phyloP scores from a whole-genome alignment of 2,113 vertebrate genomes.

The Pygoscelis adeliae region DNA sequence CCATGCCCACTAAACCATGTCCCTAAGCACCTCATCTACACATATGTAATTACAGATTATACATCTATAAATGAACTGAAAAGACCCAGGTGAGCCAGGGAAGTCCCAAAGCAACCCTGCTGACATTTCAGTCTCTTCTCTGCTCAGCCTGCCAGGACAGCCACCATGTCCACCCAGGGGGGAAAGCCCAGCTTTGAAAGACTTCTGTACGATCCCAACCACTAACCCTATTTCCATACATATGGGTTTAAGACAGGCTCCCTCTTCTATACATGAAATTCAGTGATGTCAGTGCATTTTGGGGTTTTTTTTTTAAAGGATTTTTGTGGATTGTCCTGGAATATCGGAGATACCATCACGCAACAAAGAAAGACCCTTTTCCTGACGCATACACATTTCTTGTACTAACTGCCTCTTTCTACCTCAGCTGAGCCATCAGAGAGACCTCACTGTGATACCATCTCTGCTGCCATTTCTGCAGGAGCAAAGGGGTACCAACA shows the following conservation, averaged over 20 bases:
- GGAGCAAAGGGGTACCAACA: not conserved
- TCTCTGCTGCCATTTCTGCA: not conserved
- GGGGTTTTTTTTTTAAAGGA: not conserved
- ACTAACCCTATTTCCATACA: fast-evolving
- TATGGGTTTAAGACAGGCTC: not conserved
- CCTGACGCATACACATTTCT: not conserved
- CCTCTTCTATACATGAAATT: not conserved
- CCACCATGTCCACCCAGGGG: not conserved
- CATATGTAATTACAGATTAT: too few relatives aligned
- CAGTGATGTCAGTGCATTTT: not conserved
- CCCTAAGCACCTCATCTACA: too few relatives aligned
- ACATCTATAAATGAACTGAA: too few relatives aligned
- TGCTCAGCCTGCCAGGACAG: not conserved
- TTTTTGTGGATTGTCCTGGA: not conserved
- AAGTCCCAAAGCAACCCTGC: not conserved
- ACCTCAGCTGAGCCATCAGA: not conserved
- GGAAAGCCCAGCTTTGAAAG: not conserved
- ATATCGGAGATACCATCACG: not conserved
- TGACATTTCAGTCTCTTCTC: not conserved
- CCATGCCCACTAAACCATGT: too few relatives aligned
- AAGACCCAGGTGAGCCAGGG: not conserved
- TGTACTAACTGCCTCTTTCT: not conserved
- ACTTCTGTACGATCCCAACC: not conserved
- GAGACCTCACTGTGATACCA: not conserved
- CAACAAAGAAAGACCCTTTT: not conserved